Evolutionary conservation across 1,140 invertebrate species (phyloP).

Genomic region (Augochlora pura): DNA sequence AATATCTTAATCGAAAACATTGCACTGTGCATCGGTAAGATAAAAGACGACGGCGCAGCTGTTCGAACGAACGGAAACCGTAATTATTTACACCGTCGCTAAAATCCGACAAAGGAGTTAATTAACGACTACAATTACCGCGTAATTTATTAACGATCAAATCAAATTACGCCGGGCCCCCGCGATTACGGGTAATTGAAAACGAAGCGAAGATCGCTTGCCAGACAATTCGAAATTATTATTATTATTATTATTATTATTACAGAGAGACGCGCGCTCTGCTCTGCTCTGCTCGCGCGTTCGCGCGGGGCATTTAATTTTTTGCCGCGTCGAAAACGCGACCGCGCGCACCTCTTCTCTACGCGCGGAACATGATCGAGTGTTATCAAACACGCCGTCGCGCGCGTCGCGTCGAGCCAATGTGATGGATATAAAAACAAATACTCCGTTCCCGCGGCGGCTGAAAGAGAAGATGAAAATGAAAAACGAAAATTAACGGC

Average conservation of each 20-base stretch:
- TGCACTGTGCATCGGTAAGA: too few species aligned
- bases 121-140: neutral
- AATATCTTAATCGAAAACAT: too few species aligned
- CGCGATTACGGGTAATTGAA: neutral
- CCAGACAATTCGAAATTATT: conserved; percentile 1
- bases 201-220: neutral
- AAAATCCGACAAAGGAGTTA: neutral
- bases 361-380: conserved; percentile 14
- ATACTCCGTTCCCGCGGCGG: neutral
- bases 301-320: conserved; percentile 12
- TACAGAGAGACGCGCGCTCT: too few species aligned
- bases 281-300: too few species aligned
- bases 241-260: too few species aligned
- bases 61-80: too few species aligned
- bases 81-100: neutral
- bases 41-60: too few species aligned
- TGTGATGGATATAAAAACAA: conserved; percentile 33
- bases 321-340: conserved; percentile 2
- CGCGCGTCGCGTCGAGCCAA: neutral
- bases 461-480: neutral
- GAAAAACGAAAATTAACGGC: conserved; percentile 14
- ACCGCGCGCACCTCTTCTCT: too few species aligned
- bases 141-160: neutral
- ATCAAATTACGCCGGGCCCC: neutral
- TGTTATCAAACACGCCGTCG: conserved; percentile 17